phyloP scores from a whole-genome alignment of 2,797 vertebrate genomes.

The Tenualosa ilisha region DNA sequence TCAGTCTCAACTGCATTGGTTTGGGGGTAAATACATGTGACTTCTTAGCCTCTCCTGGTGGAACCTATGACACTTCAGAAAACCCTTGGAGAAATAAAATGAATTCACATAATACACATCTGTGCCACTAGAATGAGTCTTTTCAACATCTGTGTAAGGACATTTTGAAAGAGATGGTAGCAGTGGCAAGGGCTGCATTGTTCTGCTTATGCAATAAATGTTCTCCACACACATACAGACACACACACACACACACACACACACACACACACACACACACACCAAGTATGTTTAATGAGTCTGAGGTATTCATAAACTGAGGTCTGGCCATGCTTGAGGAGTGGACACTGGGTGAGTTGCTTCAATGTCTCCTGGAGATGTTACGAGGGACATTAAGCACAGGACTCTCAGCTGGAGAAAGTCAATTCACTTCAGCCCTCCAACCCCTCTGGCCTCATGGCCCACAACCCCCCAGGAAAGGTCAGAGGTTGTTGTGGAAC shows the following conservation, averaged over 20 bases:
- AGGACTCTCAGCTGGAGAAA: conserved; percentile 41
- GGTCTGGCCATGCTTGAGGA: not conserved
- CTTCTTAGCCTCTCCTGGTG: not conserved
- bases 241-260: not conserved
- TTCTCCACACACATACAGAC: not conserved
- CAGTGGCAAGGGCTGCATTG: not conserved
- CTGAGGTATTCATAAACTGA: not conserved
- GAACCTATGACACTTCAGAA: not conserved
- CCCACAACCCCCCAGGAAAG: not conserved
- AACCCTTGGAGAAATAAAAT: not conserved
- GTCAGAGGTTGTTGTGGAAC: not conserved
- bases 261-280: not conserved
- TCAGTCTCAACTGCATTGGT: not conserved
- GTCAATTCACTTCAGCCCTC: conserved; percentile 22
- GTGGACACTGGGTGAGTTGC: not conserved
- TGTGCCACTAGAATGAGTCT: not conserved
- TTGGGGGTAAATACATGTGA: not conserved
- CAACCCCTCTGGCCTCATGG: not conserved
- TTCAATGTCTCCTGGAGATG: not conserved
- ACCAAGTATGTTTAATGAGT: not conserved
- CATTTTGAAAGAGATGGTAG: not conserved
- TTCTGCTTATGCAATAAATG: not conserved
- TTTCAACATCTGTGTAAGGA: not conserved
- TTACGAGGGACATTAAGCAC: conserved; percentile 60
- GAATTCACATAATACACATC: not conserved